These are phyloP conservation scores for Drosophila phalerata DNA, from an alignment of 2,888 invertebrate genomes.

Conservation along the genomic window DNA sequence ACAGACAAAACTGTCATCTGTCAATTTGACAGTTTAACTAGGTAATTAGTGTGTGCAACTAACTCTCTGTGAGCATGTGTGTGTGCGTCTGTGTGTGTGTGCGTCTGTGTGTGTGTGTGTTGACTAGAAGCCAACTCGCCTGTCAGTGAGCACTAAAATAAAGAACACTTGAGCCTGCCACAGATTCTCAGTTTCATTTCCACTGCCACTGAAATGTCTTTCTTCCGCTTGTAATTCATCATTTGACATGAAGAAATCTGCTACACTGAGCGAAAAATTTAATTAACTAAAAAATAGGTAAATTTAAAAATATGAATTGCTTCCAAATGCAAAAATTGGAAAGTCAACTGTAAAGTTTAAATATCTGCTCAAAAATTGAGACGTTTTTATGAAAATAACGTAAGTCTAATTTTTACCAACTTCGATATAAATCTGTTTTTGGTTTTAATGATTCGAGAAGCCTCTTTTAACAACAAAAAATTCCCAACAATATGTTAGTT, in stretches of 20 bases:
- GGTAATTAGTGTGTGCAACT: constrained; percentile 79
- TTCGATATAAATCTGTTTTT: no score
- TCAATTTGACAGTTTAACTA: constrained; percentile 84
- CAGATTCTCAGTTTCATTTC: constrained; percentile 58
- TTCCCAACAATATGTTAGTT: no score
- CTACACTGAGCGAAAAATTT: constrained; percentile 10
- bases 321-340: background rate
- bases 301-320: background rate
- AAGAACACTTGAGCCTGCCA: constrained; percentile 75
- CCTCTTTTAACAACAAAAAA: no score
- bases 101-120: constrained; percentile 21
- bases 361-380: no score
- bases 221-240: constrained; percentile 85
- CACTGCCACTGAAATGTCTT: constrained; percentile 74
- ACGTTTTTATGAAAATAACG: no score
- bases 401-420: no score
- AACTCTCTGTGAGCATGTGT: constrained; percentile 12
- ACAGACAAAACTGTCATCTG: constrained; percentile 82
- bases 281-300: background rate
- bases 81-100: constrained; percentile 14
- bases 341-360: no score
- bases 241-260: constrained; percentile 69
- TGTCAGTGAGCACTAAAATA: constrained; percentile 76
- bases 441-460: no score
- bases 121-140: constrained; percentile 41